These are phyloP conservation scores for Tubiluchus corallicola DNA, from an alignment of 2,888 invertebrate species.

Conservation along the genomic window DNA sequence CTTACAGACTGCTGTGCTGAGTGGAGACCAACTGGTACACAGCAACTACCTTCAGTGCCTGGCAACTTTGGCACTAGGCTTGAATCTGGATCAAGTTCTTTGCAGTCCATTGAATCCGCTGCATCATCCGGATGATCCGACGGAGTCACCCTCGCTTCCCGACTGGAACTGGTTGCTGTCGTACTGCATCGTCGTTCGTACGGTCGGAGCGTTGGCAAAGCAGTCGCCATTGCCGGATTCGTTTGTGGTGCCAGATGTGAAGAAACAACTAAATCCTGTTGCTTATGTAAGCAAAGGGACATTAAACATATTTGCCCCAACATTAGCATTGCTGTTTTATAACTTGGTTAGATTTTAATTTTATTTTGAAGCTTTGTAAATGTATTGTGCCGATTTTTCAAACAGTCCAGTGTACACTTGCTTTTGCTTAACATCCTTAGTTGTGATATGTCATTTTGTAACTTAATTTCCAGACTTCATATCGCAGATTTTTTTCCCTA, in stretches of 20 bases:
- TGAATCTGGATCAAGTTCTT: conserved; percentile 35
- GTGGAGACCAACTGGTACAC: conserved; percentile 39
- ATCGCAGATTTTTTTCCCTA: too few species aligned
- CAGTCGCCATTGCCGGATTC: conserved; percentile 33
- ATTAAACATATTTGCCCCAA: too few species aligned
- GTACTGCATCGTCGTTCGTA: conserved; percentile 35
- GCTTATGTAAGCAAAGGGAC: too few species aligned
- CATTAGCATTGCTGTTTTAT: too few species aligned
- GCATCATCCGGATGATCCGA: conserved; percentile 24
- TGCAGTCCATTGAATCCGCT: conserved; percentile 34
- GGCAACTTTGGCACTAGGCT: conserved; percentile 35
- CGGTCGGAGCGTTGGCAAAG: conserved; percentile 37
- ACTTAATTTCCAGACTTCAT: too few species aligned
- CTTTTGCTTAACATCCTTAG: too few species aligned
- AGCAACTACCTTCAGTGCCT: conserved; percentile 40
- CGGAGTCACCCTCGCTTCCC: conserved; percentile 17
- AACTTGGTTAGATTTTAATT: too few species aligned
- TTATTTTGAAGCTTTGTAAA: too few species aligned
- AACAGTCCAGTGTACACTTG: too few species aligned
- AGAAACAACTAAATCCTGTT: background rate
- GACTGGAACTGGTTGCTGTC: conserved; percentile 41
- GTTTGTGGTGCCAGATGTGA: conserved; percentile 18
- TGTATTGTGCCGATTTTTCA: too few species aligned
- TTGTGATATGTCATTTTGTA: too few species aligned
- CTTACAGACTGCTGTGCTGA: conserved; percentile 31